A percentile compares a stretch with the other conserved stretches of the same genome.
These are phyloP conservation scores for Cirrhinus mrigala DNA, from an alignment of 2,797 vertebrate genomes.

Conservation along the genomic window DNA sequence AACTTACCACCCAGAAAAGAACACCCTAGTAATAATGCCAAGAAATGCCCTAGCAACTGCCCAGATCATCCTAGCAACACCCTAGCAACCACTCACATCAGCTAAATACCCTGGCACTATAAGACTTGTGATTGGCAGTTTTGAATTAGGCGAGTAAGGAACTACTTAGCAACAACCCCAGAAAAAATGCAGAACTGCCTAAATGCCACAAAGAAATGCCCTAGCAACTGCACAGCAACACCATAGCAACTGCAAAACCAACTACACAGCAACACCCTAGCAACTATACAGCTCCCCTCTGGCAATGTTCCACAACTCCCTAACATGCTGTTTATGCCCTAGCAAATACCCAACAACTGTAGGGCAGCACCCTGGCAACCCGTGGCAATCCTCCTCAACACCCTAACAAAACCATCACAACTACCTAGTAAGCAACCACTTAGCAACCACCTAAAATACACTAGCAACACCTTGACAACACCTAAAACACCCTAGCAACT, in stretches of 20 bases:
- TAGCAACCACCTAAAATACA: too few relatives aligned
- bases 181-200: too few relatives aligned
- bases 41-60: too few relatives aligned
- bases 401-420: not conserved
- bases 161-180: not conserved
- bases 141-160: not conserved
- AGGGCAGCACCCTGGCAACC: not conserved
- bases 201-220: too few relatives aligned
- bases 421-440: too few relatives aligned
- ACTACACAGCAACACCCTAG: not conserved
- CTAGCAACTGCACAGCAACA: too few relatives aligned
- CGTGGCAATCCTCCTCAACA: not conserved
- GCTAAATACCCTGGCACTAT: too few relatives aligned
- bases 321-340: not conserved
- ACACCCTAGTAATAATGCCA: not conserved
- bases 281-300: not conserved
- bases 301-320: not conserved
- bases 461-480: too few relatives aligned
- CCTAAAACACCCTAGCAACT: too few relatives aligned
- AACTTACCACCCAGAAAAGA: too few relatives aligned
- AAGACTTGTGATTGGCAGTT: too few relatives aligned
- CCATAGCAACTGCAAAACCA: too few relatives aligned
- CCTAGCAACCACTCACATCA: not conserved
- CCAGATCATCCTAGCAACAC: not conserved
- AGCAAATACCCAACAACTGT: not conserved